These are phyloP conservation scores for Sisor rabdophorus DNA, from an alignment of 2,113 vertebrate genomes.

Conservation along the genomic window DNA sequence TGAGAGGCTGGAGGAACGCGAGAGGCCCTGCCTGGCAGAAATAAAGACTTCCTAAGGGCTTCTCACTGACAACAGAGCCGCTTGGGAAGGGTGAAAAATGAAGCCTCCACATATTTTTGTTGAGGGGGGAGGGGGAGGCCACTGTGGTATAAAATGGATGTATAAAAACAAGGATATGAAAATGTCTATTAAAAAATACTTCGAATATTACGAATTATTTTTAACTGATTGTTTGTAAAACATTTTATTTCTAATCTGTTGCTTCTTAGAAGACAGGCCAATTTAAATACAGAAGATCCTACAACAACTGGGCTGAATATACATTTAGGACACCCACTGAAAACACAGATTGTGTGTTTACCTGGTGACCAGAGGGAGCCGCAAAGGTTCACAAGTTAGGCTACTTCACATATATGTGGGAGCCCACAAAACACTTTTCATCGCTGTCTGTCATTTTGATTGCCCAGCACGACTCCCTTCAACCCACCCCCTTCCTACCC, in stretches of 20 bases:
- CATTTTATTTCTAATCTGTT: background rate
- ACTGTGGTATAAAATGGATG: conserved; percentile 64
- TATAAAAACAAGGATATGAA: conserved; percentile 74
- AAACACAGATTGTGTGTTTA: conserved; percentile 73
- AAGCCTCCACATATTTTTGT: conserved; percentile 86
- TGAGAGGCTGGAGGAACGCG: conserved; percentile 91
- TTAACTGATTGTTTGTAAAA: background rate
- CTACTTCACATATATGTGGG: conserved; percentile 96
- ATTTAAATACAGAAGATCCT: conserved; percentile 32
- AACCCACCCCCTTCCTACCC: conserved; percentile 50
- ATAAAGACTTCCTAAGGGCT: conserved; percentile 99
- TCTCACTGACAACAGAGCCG: conserved; percentile 93
- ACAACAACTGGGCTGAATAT: conserved; percentile 55
- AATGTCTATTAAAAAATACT: conserved; percentile 63
- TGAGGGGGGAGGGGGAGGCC: conserved; percentile 62
- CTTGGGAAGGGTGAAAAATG: conserved; percentile 84
- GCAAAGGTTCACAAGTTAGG: conserved; percentile 86
- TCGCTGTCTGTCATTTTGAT: conserved; percentile 94
- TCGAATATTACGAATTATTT: conserved; percentile 51
- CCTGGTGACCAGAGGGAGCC: conserved; percentile 81
- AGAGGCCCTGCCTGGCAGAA: conserved; percentile 96
- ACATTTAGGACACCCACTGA: conserved; percentile 58
- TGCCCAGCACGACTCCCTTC: conserved; percentile 83
- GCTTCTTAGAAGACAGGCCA: conserved; percentile 10
- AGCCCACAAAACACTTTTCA: conserved; percentile 96